Evolutionary conservation across 2,888 invertebrate genomes (phyloP).

Genomic region (Drosophila paranaensis): DNA sequence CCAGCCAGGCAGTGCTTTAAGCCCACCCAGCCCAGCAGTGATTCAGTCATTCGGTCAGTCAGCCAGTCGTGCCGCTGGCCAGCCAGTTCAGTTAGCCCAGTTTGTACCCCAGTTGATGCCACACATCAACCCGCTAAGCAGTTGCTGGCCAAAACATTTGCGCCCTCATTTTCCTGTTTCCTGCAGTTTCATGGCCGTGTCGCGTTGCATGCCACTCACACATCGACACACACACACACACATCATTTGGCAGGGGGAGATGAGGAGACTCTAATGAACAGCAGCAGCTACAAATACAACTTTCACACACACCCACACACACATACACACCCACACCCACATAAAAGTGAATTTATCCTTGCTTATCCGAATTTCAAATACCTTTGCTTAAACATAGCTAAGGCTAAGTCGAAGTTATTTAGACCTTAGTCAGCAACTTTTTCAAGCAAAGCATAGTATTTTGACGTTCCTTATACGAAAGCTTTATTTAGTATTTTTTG

Average conservation of each 20-base stretch:
- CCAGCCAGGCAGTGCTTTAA: constrained; percentile 2
- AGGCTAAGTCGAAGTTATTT: no score
- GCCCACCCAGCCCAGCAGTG: constrained; percentile 3
- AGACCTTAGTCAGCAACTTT: neutral
- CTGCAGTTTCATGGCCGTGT: constrained; percentile 47
- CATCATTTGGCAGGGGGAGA: constrained; percentile 37
- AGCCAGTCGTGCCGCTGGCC: constrained; percentile 10
- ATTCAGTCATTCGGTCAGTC: neutral
- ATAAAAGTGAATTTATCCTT: constrained; percentile 1
- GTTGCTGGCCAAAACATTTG: constrained; percentile 39
- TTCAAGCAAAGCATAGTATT: neutral
- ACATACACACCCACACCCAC: constrained; percentile 16
- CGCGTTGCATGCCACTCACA: constrained; percentile 66
- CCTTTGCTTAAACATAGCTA: neutral
- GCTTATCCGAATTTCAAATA: constrained; percentile 2
- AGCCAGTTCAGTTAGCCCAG: constrained; percentile 21
- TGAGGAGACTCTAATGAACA: constrained; percentile 69
- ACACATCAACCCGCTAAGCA: constrained; percentile 49
- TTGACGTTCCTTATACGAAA: neutral
- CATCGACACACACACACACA: constrained; percentile 48
- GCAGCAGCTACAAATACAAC: constrained; percentile 24
- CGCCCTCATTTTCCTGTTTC: constrained; percentile 42
- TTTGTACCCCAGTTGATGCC: constrained; percentile 22
- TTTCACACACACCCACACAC: constrained; percentile 12
- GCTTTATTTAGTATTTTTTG: neutral